Percentiles rank a stretch among this genome's conserved stretches.
phyloP scores from a whole-genome alignment of 2,113 vertebrate species.

The Microcebus tavaratra region DNA sequence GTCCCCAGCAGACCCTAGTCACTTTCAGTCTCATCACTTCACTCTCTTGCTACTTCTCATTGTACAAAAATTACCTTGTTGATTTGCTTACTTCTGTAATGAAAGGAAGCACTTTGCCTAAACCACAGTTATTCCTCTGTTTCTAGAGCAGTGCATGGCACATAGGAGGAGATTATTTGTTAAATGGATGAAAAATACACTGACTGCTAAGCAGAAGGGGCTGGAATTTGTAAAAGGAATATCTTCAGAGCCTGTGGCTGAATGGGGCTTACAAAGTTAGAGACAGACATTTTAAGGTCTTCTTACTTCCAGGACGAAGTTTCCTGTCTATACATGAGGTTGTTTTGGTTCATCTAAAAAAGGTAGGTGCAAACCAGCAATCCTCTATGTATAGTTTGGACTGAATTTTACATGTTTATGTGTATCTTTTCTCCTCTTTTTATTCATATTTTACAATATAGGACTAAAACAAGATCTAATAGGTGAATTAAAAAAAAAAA shows the following conservation, averaged over 20 bases:
- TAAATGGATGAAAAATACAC: conserved; percentile 17
- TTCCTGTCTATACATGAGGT: not conserved
- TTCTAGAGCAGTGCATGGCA: not conserved
- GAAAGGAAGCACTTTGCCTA: not conserved
- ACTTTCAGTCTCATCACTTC: not conserved
- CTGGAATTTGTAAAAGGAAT: not conserved
- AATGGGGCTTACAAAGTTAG: not conserved
- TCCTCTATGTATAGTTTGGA: not conserved
- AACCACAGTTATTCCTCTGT: not conserved
- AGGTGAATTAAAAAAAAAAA: conserved; percentile 27
- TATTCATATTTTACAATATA: conserved; percentile 27
- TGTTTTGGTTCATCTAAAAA: conserved; percentile 18
- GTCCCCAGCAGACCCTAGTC: not conserved
- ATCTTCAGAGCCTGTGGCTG: not conserved
- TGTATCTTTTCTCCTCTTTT: not conserved
- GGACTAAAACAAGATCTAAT: not conserved
- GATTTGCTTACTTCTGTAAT: not conserved
- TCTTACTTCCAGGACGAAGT: not conserved
- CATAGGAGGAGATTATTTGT: not conserved
- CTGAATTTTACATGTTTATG: not conserved
- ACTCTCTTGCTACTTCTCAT: not conserved
- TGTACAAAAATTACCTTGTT: not conserved
- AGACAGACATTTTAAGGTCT: not conserved
- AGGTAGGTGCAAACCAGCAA: not conserved
- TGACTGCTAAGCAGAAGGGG: not conserved